Conservation (phyloP, 2,113 vertebrate genomes). For the Caretta caretta region DNA sequence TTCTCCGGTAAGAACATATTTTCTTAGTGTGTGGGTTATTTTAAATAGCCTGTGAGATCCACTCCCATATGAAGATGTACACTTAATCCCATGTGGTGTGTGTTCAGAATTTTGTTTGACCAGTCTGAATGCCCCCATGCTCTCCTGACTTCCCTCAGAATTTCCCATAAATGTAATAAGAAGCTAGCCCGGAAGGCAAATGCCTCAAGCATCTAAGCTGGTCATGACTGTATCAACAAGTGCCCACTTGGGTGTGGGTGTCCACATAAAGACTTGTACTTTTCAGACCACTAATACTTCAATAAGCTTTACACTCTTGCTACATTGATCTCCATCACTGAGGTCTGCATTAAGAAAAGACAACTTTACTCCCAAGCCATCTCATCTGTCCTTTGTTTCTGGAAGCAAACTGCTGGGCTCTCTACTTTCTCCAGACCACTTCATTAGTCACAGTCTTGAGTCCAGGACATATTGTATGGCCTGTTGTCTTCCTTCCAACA, state of each 20-base stretch:
- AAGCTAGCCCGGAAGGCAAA: accelerated
- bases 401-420: neutral
- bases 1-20: neutral
- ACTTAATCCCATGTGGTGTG: neutral
- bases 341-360: neutral
- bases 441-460: neutral
- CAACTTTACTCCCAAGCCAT: neutral
- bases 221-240: accelerated
- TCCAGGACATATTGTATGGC: neutral
- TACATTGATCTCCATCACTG: too few relatives aligned
- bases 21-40: neutral
- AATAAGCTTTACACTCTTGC: too few relatives aligned
- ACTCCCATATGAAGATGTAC: neutral
- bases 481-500: neutral
- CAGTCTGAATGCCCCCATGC: neutral
- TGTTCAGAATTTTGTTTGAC: neutral
- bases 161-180: neutral
- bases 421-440: neutral
- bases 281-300: too few relatives aligned
- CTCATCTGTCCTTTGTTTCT: too few relatives aligned
- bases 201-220: neutral
- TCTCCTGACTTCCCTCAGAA: neutral
- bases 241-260: accelerated
- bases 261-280: neutral
- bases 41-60: neutral